A percentile compares a stretch with the other conserved stretches of the same genome.
These are phyloP conservation scores for Steatocranus sp. DNA, from an alignment of 2,797 vertebrate species.

Conservation along the genomic window DNA sequence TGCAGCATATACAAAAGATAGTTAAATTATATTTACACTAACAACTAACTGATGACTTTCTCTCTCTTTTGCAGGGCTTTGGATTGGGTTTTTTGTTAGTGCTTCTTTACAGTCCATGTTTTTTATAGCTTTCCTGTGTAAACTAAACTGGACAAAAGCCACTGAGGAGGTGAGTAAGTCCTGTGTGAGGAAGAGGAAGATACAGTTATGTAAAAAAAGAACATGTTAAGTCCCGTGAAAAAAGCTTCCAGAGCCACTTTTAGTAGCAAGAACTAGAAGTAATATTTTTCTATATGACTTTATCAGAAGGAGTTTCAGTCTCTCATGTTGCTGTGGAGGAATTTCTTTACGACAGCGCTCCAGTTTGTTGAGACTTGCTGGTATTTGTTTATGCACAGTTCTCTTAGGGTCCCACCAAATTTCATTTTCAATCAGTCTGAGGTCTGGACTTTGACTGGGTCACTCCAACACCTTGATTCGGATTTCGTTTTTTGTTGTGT, in stretches of 20 bases:
- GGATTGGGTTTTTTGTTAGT: conserved; percentile 79
- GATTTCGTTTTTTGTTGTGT: background rate
- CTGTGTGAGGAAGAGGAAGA: background rate
- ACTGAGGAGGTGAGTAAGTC: conserved; percentile 77
- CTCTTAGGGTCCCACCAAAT: background rate
- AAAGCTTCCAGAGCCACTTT: background rate
- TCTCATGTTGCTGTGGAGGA: background rate
- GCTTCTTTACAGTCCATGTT: conserved; percentile 70
- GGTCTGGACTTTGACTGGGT: background rate
- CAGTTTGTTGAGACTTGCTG: background rate
- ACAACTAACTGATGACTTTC: background rate
- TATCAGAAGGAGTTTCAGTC: background rate
- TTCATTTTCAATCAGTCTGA: background rate
- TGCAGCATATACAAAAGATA: background rate
- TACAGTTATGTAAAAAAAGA: background rate
- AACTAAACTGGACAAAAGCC: conserved; percentile 81
- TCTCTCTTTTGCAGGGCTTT: conserved; percentile 72
- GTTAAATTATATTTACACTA: background rate
- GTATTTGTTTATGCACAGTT: background rate
- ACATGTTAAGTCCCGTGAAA: background rate
- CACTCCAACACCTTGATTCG: background rate
- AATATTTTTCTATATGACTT: background rate
- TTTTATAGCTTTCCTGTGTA: conserved; percentile 74
- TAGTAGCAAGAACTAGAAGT: background rate
- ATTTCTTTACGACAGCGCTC: background rate